Base-by-base conservation (phyloP, 1,140 invertebrate species). In the Penaeus vannamei region DNA sequence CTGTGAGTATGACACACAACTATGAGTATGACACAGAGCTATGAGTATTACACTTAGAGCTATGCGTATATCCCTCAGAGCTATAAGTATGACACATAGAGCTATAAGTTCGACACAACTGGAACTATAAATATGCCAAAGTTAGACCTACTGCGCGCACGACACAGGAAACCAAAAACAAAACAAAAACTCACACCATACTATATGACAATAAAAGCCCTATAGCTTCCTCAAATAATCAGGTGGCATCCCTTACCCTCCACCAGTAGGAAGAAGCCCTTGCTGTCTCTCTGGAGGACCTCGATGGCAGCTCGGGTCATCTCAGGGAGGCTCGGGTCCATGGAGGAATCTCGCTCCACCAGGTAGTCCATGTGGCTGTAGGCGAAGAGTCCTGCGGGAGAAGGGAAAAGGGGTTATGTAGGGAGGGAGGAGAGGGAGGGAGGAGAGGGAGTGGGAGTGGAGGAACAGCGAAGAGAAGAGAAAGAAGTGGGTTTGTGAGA, bases 321-420 rank as follows among this genome's bases (percentile, higher is more conserved):
- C 90, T 92, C 91, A 5, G 76, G 84, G 1, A 92, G 82, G 61
- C 86, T 86, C 26, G 92, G 92, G 79, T 93, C 60, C 92, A 91
- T 84, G 72, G 83, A 59, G 22, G 20, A 91, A 88, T 83, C 86
- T 46, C 84, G 46, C 42, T 90, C 86, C 72, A 91, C 66, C 22
- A 85, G 64, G 76, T 91, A 91, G 69, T 91, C 86, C 90, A 91
- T 88, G 79, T 91, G 88, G 42, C 86, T 90, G 86, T 85, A 89
- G 8, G 85, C 87, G 29, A 91, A 91, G 14, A 91, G 76, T 20
- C 91, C 90, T 91, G 81, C 2, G 53, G 62, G n/a, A 29, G 32
- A 76, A n/a, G n/a, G 20, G 36, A 32, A 23, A 12, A 12, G 20
- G 53, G 7, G 53, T 53, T 12, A 53, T 12, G 53, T 53, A 53